Conservation (phyloP, 2,888 invertebrate genomes). For the Andrena minutula region DNA sequence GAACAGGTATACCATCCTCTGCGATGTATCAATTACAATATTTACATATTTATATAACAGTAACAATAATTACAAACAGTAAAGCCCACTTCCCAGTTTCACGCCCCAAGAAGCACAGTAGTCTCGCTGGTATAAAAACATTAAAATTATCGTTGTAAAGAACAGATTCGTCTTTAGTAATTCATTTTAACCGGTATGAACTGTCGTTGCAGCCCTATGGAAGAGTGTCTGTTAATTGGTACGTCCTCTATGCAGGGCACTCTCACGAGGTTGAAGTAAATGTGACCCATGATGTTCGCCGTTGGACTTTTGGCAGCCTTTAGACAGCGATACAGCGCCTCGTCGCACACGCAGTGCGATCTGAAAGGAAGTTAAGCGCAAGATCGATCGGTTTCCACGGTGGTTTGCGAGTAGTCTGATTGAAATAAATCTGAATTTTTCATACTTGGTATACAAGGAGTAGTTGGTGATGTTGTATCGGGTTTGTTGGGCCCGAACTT, state of each 20-base stretch:
- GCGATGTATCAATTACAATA: conserved; percentile 11
- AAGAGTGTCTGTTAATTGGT: conserved; percentile 36
- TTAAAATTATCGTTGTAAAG: conserved; percentile 13
- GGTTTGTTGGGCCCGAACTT: conserved; percentile 89
- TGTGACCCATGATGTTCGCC: conserved; percentile 91
- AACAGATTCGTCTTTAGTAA: conserved; percentile 37
- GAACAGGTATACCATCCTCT: background rate
- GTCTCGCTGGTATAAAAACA: conserved; percentile 29
- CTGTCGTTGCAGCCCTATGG: conserved; percentile 52
- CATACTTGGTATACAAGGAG: conserved; percentile 92
- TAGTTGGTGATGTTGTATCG: conserved; percentile 94
- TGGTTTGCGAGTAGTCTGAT: too few species aligned
- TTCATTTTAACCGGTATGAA: conserved; percentile 71
- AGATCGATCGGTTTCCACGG: background rate
- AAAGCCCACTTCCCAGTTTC: background rate
- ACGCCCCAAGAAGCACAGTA: background rate
- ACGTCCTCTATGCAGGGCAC: conserved; percentile 90
- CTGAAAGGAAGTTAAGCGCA: conserved; percentile 79
- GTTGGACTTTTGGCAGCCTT: conserved; percentile 91
- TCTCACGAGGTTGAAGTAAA: conserved; percentile 94
- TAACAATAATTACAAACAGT: conserved; percentile 21
- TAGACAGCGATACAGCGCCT: conserved; percentile 92
- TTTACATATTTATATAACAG: conserved; percentile 37
- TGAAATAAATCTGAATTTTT: conserved; percentile 15
- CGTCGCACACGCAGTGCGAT: conserved; percentile 95